phyloP scores from a whole-genome alignment of 1,140 invertebrate species.

The Trichonephila inaurata region DNA sequence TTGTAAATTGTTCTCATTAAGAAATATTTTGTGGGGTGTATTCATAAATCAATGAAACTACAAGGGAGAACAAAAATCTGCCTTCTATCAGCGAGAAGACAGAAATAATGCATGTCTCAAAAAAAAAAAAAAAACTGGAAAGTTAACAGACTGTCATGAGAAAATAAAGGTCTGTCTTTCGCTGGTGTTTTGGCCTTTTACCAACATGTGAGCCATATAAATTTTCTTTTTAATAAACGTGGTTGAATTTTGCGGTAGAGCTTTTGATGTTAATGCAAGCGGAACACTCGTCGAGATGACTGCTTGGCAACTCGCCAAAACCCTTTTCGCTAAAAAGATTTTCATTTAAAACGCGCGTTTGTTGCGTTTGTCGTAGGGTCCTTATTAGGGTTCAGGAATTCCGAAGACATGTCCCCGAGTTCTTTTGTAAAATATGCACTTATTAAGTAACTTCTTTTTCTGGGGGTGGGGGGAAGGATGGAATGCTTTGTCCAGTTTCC shows the following conservation, averaged over 20 bases:
- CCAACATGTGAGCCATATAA: slow-evolving; percentile 32
- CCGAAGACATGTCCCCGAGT: not conserved
- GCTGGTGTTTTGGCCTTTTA: not conserved
- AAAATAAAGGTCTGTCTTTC: not conserved
- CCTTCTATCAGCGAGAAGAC: not conserved
- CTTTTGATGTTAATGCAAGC: slow-evolving; percentile 41
- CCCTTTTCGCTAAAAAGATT: not conserved
- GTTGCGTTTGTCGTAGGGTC: not conserved
- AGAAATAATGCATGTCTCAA: not conserved
- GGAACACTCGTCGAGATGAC: not conserved
- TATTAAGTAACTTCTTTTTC: slow-evolving; percentile 47
- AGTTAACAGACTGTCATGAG: not conserved
- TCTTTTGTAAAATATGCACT: slow-evolving; percentile 38
- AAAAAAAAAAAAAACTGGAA: not conserved
- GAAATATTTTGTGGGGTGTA: not conserved
- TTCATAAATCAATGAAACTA: not conserved
- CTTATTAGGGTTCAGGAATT: no score
- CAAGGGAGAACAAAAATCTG: not conserved
- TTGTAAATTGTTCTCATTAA: not conserved
- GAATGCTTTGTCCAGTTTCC: not conserved
- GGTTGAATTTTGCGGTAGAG: not conserved
- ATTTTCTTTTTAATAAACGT: slow-evolving; percentile 46
- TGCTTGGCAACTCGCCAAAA: slow-evolving; percentile 12
- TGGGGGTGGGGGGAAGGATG: not conserved
- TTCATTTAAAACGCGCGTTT: slow-evolving; percentile 5